phyloP scores from a whole-genome alignment of 37 sponge, comb jelly and placozoan species.

The Halichondria panicea region DNA sequence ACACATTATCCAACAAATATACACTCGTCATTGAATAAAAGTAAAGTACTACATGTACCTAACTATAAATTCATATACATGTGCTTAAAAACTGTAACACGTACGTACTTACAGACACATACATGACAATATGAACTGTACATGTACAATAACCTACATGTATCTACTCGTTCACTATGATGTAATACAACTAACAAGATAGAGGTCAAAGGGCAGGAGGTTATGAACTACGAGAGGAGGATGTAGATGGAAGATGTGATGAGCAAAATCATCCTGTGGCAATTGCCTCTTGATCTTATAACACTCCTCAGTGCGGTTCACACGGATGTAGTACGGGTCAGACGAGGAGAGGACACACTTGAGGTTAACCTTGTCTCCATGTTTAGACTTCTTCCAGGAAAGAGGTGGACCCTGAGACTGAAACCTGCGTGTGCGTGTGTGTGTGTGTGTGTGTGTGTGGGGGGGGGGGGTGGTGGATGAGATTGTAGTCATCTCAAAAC shows the following conservation, averaged over 20 bases:
- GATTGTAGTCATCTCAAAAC: no score
- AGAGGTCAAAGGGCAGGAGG: conserved; percentile 59
- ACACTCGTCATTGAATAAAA: no score
- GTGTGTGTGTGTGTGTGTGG: neutral
- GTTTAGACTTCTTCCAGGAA: conserved; percentile 18
- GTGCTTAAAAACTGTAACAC: neutral
- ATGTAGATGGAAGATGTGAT: conserved; percentile 70
- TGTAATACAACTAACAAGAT: no score
- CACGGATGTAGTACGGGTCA: conserved; percentile 14
- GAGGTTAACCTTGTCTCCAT: conserved; percentile 5
- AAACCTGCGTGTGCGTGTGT: conserved; percentile 10
- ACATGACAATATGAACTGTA: no score
- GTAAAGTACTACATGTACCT: no score
- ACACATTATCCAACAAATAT: no score
- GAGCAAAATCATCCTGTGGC: conserved; percentile 36
- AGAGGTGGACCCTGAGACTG: conserved; percentile 1
- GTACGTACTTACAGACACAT: no score
- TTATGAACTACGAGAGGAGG: conserved; percentile 73
- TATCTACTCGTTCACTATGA: no score
- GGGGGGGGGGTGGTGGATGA: no score
- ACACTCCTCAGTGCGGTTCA: conserved; percentile 41
- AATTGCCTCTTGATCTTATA: conserved; percentile 28
- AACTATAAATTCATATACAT: no score
- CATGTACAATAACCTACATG: no score
- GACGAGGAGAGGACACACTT: conserved; percentile 13